A percentile compares a stretch with the other conserved stretches of the same genome.
Conservation (phyloP, 2,113 vertebrate genomes). For the Ahaetulla prasina region DNA sequence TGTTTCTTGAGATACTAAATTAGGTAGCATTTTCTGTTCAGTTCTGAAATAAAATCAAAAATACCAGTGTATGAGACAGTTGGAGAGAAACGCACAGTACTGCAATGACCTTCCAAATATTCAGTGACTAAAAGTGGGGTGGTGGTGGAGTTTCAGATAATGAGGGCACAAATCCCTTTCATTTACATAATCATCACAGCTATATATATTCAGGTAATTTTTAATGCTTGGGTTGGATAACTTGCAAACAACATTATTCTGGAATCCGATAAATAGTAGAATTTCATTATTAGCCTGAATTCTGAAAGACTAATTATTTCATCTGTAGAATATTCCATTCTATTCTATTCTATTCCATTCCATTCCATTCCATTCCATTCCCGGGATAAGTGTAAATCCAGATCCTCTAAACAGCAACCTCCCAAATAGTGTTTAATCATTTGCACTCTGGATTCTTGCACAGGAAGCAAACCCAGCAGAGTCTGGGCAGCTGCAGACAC, state of each 20-base stretch:
- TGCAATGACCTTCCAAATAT: slow-evolving; percentile 5
- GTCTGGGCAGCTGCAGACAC: not conserved
- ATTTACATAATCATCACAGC: slow-evolving; percentile 53
- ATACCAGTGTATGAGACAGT: not conserved
- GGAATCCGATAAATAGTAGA: slow-evolving; percentile 33
- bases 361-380: slow-evolving; percentile 7
- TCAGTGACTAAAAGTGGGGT: slow-evolving; percentile 4
- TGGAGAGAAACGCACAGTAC: not conserved
- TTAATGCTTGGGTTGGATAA: slow-evolving; percentile 40
- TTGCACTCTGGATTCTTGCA: not conserved
- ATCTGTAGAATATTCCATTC: not conserved
- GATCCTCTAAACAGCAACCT: not conserved
- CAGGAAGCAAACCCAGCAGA: not conserved
- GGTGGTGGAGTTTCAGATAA: slow-evolving; percentile 50
- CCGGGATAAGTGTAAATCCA: slow-evolving; percentile 32
- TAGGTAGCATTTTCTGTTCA: not conserved
- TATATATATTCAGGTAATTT: slow-evolving; percentile 51
- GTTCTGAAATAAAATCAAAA: not conserved
- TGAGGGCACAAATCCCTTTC: slow-evolving; percentile 50
- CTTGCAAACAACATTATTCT: slow-evolving; percentile 19
- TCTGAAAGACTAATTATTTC: slow-evolving; percentile 48
- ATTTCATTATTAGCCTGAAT: not conserved
- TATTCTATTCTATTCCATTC: not conserved
- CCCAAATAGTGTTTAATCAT: rapidly evolving
- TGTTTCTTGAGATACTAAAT: not conserved